These are phyloP conservation scores for Synaphobranchus kaupii DNA, from an alignment of 2,797 vertebrate genomes.

Conservation along the genomic window DNA sequence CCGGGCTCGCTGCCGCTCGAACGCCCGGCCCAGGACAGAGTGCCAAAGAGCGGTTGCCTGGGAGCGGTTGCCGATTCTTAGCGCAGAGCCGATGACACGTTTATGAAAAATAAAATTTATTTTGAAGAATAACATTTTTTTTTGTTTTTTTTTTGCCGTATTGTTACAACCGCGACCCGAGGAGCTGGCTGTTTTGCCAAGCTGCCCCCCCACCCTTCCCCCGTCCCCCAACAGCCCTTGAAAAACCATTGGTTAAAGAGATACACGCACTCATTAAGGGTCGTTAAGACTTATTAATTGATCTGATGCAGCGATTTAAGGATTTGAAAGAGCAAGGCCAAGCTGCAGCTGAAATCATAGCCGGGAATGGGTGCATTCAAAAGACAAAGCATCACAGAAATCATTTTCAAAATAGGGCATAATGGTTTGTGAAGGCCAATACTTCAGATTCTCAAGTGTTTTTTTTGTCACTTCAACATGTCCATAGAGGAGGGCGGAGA, in stretches of 20 bases:
- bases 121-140: conserved; percentile 33
- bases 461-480: background rate
- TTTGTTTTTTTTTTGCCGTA: background rate
- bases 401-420: no score
- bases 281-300: background rate
- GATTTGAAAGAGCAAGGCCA: background rate
- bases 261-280: background rate
- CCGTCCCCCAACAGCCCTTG: background rate
- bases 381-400: background rate
- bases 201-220: background rate
- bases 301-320: background rate
- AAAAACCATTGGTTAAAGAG: conserved; percentile 17
- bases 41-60: conserved; percentile 15
- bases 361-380: background rate
- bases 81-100: conserved; percentile 23
- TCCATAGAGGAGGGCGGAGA: background rate
- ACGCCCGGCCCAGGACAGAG: background rate
- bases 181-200: background rate
- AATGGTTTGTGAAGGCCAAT: background rate
- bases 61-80: conserved; percentile 15
- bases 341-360: background rate
- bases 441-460: background rate
- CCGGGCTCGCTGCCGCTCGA: conserved; percentile 5
- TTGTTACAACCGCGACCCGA: background rate
- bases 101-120: conserved; percentile 34